Percentiles rank a stretch among this genome's conserved stretches.
Evolutionary conservation across 1,140 invertebrate species (phyloP).

Genomic region (Laupala kohalensis): DNA sequence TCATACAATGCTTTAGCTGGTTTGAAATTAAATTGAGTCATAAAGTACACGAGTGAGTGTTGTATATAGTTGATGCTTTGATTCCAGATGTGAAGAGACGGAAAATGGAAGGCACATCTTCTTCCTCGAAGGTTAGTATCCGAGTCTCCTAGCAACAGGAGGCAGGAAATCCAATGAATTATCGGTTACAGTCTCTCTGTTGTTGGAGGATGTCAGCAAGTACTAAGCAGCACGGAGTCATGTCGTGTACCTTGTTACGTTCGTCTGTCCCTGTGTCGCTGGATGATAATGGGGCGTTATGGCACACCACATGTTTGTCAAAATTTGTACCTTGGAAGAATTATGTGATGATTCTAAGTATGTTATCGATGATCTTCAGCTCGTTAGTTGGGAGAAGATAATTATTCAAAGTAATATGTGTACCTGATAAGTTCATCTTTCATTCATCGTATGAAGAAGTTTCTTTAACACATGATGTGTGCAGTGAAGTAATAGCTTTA

Average conservation of each 20-base stretch:
- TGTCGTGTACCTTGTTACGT: background rate
- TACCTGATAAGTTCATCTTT: background rate
- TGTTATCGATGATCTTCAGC: background rate
- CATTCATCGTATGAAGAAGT: no score
- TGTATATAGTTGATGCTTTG: no score
- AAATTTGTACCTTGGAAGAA: background rate
- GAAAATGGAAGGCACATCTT: conserved; percentile 54
- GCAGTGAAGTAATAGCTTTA: no score
- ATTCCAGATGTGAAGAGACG: conserved; percentile 60
- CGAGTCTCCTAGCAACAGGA: conserved; percentile 15
- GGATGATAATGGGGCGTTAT: background rate
- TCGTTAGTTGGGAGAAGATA: background rate
- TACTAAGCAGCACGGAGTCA: background rate
- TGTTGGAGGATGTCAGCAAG: background rate
- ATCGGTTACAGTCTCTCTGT: background rate
- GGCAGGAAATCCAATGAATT: background rate
- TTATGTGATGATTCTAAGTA: background rate
- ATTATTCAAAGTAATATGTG: background rate
- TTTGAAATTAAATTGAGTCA: no score
- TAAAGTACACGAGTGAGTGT: no score
- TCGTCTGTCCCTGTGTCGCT: background rate
- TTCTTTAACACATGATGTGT: no score
- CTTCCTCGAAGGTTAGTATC: conserved; percentile 59
- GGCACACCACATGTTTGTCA: background rate
- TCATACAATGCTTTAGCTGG: no score